phyloP scores from a whole-genome alignment of 2,888 invertebrate species.

The Mythimna ferrago region DNA sequence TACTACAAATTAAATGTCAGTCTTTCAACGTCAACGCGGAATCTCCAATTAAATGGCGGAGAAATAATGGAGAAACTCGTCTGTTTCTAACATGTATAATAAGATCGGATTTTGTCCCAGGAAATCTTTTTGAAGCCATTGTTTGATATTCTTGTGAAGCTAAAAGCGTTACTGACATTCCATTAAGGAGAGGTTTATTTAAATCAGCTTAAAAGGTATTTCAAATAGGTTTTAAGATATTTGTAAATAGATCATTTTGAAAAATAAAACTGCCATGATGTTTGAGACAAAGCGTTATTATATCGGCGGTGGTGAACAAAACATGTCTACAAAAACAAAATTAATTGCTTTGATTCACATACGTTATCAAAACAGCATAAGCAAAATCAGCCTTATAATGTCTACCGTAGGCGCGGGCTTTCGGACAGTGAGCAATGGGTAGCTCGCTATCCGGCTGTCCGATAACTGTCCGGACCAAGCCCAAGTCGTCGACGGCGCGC shows the following conservation, averaged over 20 bases:
- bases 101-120: slow-evolving; percentile 33
- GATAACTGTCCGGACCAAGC: too few species aligned
- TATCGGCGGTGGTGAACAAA: not conserved
- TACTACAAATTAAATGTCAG: slow-evolving; percentile 61
- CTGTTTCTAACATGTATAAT: slow-evolving; percentile 49
- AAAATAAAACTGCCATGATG: not conserved
- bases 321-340: not conserved
- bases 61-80: slow-evolving; percentile 56
- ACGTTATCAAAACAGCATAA: too few species aligned
- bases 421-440: too few species aligned
- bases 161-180: slow-evolving; percentile 2
- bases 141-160: slow-evolving; percentile 22
- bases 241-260: not conserved
- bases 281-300: too few species aligned
- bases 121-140: slow-evolving; percentile 16
- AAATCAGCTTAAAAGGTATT: not conserved
- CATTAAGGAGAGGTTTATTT: slow-evolving; percentile 18
- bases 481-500: too few species aligned
- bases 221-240: not conserved
- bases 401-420: too few species aligned
- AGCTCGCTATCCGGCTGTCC: too few species aligned
- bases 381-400: too few species aligned
- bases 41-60: slow-evolving; percentile 55
- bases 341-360: not conserved
- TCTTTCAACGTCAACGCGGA: slow-evolving; percentile 54